phyloP scores from a whole-genome alignment of 2,888 invertebrate species.

The Lampropteryx suffumata region DNA sequence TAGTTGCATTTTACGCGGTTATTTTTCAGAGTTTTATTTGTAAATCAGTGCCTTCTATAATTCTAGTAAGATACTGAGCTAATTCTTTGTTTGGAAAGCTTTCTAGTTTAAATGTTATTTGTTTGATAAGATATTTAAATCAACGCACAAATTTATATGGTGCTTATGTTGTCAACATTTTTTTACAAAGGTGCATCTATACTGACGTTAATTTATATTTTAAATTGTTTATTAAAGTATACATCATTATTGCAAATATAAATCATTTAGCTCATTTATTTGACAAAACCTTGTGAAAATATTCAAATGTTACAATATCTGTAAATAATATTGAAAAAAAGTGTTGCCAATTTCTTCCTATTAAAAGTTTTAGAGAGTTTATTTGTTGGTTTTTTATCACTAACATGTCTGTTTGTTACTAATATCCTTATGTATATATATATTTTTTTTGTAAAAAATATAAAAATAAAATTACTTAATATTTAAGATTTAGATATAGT shows the following conservation, averaged over 20 bases:
- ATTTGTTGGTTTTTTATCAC: slow-evolving; percentile 25
- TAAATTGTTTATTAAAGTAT: too few relatives aligned
- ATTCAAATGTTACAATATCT: slow-evolving; percentile 8
- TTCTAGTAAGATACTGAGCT: slow-evolving; percentile 1
- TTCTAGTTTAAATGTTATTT: neutral
- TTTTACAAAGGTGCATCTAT: too few relatives aligned
- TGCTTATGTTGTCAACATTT: slow-evolving; percentile 31
- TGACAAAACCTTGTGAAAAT: neutral
- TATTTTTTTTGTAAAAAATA: slow-evolving; percentile 20
- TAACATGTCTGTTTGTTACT: slow-evolving; percentile 38
- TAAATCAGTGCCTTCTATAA: slow-evolving; percentile 13
- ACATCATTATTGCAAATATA: too few relatives aligned
- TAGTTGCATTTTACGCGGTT: neutral
- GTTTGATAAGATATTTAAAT: neutral
- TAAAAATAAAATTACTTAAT: slow-evolving; percentile 10
- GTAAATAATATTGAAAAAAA: slow-evolving; percentile 27
- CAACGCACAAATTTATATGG: slow-evolving; percentile 12
- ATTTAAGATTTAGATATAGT: slow-evolving; percentile 3
- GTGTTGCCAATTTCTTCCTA: slow-evolving; percentile 45
- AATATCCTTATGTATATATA: slow-evolving; percentile 18
- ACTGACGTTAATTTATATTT: too few relatives aligned
- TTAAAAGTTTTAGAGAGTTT: slow-evolving; percentile 34
- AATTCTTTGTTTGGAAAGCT: neutral
- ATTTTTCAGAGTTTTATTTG: neutral
- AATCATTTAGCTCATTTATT: slow-evolving; percentile 8